phyloP scores from a whole-genome alignment of 1,140 invertebrate genomes.

The Tetragonula clypearis region DNA sequence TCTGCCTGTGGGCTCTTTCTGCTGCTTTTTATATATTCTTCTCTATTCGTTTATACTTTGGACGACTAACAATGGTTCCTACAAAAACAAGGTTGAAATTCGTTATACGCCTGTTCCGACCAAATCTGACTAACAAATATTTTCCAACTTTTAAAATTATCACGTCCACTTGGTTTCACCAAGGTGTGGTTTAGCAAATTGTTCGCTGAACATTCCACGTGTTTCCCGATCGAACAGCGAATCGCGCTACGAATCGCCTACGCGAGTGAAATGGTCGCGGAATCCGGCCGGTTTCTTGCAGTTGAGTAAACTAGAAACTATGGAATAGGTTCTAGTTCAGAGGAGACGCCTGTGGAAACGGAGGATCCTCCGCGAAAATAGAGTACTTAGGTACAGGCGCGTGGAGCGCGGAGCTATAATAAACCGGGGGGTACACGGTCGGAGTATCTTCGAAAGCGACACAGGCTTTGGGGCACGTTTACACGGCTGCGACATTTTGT shows the following conservation, averaged over 20 bases:
- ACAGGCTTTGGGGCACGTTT: background rate
- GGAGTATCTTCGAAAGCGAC: slow-evolving; percentile 24
- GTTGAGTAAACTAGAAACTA: no score
- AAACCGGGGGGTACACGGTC: slow-evolving; percentile 7
- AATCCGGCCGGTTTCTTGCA: slow-evolving; percentile 2
- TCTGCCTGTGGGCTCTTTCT: no score
- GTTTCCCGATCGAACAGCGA: background rate
- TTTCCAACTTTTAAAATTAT: background rate
- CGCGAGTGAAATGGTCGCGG: background rate
- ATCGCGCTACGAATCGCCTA: no score
- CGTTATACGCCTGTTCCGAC: no score
- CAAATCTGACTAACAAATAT: background rate
- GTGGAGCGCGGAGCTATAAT: slow-evolving; percentile 6
- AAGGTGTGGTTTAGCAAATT: background rate
- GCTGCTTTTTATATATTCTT: no score
- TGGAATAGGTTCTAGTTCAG: no score
- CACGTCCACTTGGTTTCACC: background rate
- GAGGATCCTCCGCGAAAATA: background rate
- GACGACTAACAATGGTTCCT: no score
- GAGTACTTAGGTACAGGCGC: background rate
- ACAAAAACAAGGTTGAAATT: no score
- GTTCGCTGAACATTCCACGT: no score
- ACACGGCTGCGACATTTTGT: slow-evolving; percentile 29
- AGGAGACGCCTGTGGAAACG: background rate
- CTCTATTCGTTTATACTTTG: no score